These are phyloP conservation scores for Dolomedes plantarius DNA, from an alignment of 2,888 invertebrate genomes.

Conservation along the genomic window DNA sequence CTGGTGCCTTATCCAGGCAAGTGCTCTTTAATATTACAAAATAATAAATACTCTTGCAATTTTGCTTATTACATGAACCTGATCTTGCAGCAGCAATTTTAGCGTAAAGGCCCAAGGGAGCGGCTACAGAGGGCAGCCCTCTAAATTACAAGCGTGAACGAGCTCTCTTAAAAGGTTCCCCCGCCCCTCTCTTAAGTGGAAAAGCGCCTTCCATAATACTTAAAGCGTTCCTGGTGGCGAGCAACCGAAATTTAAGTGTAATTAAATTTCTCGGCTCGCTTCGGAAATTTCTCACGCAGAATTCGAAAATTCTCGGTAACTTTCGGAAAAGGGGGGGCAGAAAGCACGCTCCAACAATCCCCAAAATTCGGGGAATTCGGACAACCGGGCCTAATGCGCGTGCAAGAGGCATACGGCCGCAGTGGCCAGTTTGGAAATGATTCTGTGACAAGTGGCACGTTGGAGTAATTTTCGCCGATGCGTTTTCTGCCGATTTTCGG, in stretches of 20 bases:
- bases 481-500: neutral
- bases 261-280: constrained; percentile 59
- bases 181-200: neutral
- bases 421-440: neutral
- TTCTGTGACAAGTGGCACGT: neutral
- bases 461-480: neutral
- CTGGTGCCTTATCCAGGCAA: too few species aligned
- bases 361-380: neutral
- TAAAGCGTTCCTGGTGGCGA: neutral
- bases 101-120: neutral
- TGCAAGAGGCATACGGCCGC: neutral
- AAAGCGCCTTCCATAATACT: neutral
- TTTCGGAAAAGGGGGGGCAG: neutral
- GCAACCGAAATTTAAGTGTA: constrained; percentile 48
- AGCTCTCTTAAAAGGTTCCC: neutral
- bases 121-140: neutral
- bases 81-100: neutral
- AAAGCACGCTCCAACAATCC: neutral
- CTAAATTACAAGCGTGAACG: neutral
- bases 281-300: constrained; percentile 30
- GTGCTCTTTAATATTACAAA: neutral
- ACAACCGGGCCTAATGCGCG: neutral
- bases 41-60: neutral
- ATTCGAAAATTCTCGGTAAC: constrained; percentile 11
- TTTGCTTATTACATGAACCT: too few species aligned